phyloP scores from a whole-genome alignment of 2,888 invertebrate genomes.

The Andrena minutula region DNA sequence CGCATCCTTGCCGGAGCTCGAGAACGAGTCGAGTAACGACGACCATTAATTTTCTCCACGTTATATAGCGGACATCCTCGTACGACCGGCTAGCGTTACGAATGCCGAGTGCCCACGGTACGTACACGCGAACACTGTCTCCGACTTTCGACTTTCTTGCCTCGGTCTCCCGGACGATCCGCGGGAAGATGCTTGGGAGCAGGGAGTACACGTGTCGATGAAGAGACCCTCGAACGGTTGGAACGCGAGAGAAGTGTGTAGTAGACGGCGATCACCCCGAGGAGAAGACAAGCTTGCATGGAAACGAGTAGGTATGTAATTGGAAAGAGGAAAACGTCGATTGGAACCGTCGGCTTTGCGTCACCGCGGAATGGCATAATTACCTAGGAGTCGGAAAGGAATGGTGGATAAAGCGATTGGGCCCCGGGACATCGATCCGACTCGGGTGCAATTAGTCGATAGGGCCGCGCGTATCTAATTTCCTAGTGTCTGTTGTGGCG shows the following conservation, averaged over 20 bases:
- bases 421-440: constrained; percentile 40
- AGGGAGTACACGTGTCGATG: neutral
- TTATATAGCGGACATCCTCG: constrained; percentile 69
- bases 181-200: constrained; percentile 9
- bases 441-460: constrained; percentile 31
- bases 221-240: neutral
- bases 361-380: constrained; percentile 26
- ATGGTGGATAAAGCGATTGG: constrained; percentile 39
- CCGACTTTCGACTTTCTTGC: constrained; percentile 54
- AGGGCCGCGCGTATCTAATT: constrained; percentile 46
- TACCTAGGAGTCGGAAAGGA: constrained; percentile 2
- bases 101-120: constrained; percentile 52
- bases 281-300: neutral
- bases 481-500: constrained; percentile 12
- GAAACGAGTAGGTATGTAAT: neutral
- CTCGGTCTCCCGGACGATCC: constrained; percentile 8
- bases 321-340: constrained; percentile 14
- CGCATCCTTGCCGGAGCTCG: constrained; percentile 50
- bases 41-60: constrained; percentile 71
- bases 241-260: neutral
- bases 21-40: constrained; percentile 72
- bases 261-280: neutral
- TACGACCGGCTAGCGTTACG: constrained; percentile 51
- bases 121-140: constrained; percentile 1
- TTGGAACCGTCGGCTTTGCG: neutral